These are phyloP conservation scores for Seira musarum DNA, from an alignment of 2,888 invertebrate genomes.

Conservation along the genomic window DNA sequence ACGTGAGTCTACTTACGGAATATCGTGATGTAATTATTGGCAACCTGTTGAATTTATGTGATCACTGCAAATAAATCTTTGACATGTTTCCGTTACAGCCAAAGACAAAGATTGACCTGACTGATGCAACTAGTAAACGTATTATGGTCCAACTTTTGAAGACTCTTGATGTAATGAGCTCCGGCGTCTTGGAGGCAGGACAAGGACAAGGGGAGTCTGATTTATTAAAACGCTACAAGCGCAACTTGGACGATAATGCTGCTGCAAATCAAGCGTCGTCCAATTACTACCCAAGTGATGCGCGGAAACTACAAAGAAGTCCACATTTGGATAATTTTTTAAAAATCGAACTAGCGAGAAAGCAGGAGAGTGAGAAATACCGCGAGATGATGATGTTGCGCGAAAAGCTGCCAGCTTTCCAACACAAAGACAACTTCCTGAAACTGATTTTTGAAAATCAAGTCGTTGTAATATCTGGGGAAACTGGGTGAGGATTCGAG, in stretches of 20 bases:
- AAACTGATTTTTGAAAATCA: constrained; percentile 79
- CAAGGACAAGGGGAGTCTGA: constrained; percentile 30
- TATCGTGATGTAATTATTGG: too few species aligned
- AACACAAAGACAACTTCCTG: constrained; percentile 78
- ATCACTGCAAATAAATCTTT: too few species aligned
- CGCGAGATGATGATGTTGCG: constrained; percentile 77
- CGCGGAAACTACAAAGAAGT: constrained; percentile 69
- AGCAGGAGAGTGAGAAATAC: constrained; percentile 73
- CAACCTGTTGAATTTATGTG: too few species aligned
- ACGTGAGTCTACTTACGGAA: too few species aligned
- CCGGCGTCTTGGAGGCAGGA: background rate
- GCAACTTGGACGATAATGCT: constrained; percentile 36
- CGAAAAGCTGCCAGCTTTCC: constrained; percentile 79
- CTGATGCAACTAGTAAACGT: too few species aligned
- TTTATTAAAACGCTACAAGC: constrained; percentile 30
- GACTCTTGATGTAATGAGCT: background rate
- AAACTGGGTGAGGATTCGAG: constrained; percentile 75
- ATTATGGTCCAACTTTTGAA: too few species aligned
- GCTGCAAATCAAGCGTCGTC: too few species aligned
- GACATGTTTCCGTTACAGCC: too few species aligned
- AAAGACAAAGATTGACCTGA: too few species aligned
- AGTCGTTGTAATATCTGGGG: constrained; percentile 84
- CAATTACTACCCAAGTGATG: too few species aligned
- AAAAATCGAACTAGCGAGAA: constrained; percentile 73
- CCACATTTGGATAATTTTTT: constrained; percentile 72